phyloP scores from a whole-genome alignment of 2,113 vertebrate genomes.

The Cochlearius cochlearius region DNA sequence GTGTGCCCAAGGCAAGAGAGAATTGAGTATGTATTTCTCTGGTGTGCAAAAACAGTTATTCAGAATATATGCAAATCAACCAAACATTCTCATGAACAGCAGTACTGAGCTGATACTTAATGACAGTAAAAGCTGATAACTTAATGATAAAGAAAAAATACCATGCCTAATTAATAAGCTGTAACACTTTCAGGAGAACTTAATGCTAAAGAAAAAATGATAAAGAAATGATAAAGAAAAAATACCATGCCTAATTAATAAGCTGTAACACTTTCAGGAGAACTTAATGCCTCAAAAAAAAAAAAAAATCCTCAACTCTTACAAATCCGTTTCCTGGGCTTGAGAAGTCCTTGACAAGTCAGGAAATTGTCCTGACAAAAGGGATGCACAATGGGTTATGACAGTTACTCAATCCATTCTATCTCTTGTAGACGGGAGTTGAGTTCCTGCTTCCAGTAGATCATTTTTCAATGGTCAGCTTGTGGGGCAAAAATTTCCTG shows the following conservation, averaged over 20 bases:
- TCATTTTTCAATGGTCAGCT: neutral
- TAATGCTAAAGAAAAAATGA: neutral
- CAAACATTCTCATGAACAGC: slow-evolving; percentile 1
- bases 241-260: neutral
- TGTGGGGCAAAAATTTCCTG: neutral
- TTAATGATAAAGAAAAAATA: neutral
- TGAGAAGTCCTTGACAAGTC: neutral
- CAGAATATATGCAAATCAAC: slow-evolving; percentile 26
- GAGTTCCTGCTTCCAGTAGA: neutral
- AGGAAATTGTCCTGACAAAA: neutral
- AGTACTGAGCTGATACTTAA: neutral
- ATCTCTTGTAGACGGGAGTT: neutral
- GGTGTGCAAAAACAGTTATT: slow-evolving; percentile 21
- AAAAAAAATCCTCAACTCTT: neutral
- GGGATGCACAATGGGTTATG: neutral
- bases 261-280: neutral
- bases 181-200: neutral
- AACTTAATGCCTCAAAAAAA: neutral
- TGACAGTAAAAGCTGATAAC: slow-evolving; percentile 33
- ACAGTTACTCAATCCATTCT: neutral
- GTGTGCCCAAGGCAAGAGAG: slow-evolving; percentile 21
- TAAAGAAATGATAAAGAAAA: neutral
- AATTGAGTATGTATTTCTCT: slow-evolving; percentile 28
- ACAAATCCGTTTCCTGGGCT: neutral
- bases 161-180: neutral